Conservation (phyloP, 2,113 vertebrate genomes). For the Otolemur garnettii region DNA sequence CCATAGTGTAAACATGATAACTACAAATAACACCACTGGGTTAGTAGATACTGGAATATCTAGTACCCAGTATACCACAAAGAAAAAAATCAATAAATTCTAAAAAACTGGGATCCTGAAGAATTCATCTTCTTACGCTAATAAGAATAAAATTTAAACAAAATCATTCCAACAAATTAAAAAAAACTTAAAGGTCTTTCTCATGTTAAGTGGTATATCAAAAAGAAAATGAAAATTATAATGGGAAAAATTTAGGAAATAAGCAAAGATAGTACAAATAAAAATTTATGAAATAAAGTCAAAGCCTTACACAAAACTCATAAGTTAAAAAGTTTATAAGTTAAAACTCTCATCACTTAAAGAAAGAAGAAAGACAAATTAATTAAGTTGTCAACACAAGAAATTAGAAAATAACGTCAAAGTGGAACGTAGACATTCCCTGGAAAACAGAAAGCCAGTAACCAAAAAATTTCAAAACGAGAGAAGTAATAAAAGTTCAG, state of each 20-base stretch:
- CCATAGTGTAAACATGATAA: neutral
- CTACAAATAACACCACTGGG: neutral
- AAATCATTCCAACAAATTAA: neutral
- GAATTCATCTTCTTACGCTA: neutral
- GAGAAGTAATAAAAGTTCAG: neutral
- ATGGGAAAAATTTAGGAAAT: constrained; percentile 20
- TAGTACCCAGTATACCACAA: neutral
- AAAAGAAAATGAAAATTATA: neutral
- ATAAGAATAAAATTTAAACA: constrained; percentile 27
- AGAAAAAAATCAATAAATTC: neutral
- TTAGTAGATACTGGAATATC: neutral
- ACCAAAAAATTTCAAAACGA: neutral
- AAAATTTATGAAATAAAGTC: constrained; percentile 26
- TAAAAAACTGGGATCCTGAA: neutral
- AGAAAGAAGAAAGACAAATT: constrained; percentile 22
- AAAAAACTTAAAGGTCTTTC: neutral
- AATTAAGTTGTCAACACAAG: neutral
- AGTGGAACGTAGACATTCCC: neutral
- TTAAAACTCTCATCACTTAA: neutral
- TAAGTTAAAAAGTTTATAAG: neutral
- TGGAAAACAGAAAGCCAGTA: neutral
- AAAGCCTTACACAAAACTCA: neutral
- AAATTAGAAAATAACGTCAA: neutral
- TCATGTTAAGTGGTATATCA: neutral
- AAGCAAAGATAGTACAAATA: neutral